phyloP scores from a whole-genome alignment of 2,797 vertebrate genomes.

The Vultur gryphus region DNA sequence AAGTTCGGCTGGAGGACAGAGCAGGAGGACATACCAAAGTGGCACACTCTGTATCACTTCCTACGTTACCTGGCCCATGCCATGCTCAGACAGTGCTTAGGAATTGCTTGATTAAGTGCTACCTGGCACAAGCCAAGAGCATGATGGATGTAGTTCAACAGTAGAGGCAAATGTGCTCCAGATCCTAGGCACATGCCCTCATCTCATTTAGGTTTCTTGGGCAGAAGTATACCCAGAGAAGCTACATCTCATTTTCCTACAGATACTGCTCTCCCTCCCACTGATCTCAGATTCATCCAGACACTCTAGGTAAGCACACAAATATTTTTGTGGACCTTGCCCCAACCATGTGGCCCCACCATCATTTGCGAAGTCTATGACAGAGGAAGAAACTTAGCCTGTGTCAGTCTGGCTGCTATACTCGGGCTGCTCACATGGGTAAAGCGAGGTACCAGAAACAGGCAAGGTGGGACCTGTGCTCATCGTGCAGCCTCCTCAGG shows the following conservation, averaged over 20 bases:
- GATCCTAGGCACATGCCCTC: background rate
- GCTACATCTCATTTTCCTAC: background rate
- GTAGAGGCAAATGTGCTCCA: background rate
- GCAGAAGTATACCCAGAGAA: background rate
- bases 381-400: background rate
- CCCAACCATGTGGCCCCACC: background rate
- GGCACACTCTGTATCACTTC: background rate
- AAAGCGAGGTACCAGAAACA: background rate
- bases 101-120: background rate
- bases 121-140: background rate
- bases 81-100: background rate
- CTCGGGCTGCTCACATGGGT: accelerated
- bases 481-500: background rate
- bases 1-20: background rate
- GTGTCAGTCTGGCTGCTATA: background rate
- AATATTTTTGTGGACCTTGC: background rate
- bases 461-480: background rate
- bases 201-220: background rate
- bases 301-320: background rate
- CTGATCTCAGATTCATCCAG: background rate
- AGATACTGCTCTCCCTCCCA: background rate
- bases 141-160: background rate
- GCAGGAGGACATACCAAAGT: background rate
- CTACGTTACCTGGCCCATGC: background rate
- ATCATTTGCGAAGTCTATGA: background rate